A percentile compares a stretch with the other conserved stretches of the same genome.
phyloP scores from a whole-genome alignment of 2,888 invertebrate species.

The Apodemia duryi region DNA sequence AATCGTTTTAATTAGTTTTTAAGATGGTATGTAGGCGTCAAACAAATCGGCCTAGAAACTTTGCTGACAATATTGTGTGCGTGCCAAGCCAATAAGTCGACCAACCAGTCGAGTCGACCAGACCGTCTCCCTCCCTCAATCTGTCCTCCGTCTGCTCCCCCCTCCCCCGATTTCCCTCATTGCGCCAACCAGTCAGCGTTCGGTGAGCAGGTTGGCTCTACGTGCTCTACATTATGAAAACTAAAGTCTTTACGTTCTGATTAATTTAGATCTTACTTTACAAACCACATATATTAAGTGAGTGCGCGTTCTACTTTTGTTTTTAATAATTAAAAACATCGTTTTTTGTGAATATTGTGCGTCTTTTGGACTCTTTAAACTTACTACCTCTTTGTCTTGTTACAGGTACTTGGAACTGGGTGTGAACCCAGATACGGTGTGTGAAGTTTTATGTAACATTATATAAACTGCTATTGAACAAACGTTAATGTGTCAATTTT shows the following conservation, averaged over 20 bases:
- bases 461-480: conserved; percentile 37
- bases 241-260: conserved; percentile 66
- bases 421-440: conserved; percentile 75
- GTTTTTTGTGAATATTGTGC: conserved; percentile 21
- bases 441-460: conserved; percentile 75
- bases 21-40: conserved; percentile 41
- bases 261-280: conserved; percentile 61
- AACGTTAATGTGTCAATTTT: conserved; percentile 27
- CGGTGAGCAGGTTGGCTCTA: conserved; percentile 41
- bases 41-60: conserved; percentile 61
- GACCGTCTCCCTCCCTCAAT: conserved; percentile 71
- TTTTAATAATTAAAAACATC: conserved; percentile 26
- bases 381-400: conserved; percentile 74
- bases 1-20: conserved; percentile 29
- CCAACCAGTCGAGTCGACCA: conserved; percentile 76
- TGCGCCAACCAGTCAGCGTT: conserved; percentile 68
- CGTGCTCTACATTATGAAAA: conserved; percentile 38
- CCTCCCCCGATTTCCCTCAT: conserved; percentile 40
- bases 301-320: conserved; percentile 43
- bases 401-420: conserved; percentile 76
- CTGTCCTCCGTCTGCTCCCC: conserved; percentile 64
- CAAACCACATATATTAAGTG: conserved; percentile 50
- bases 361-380: conserved; percentile 41
- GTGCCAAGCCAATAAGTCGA: conserved; percentile 73
- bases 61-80: conserved; percentile 50